Percentiles rank a stretch among this genome's conserved stretches.
Conservation (phyloP, 2,797 vertebrate species). For the Leuciscus waleckii region DNA sequence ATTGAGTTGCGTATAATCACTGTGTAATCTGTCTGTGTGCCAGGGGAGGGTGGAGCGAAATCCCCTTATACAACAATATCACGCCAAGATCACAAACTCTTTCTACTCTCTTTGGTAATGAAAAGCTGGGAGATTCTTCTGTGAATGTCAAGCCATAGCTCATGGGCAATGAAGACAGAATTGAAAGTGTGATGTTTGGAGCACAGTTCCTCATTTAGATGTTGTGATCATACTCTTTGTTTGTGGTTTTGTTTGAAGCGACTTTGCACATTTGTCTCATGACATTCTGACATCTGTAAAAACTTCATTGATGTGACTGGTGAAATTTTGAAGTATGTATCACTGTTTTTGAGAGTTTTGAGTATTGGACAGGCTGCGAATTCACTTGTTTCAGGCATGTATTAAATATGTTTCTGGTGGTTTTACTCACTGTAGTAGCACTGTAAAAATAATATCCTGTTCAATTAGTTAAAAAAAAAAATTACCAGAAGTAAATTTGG, state of each 20-base stretch:
- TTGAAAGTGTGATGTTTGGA: slow-evolving; percentile 17
- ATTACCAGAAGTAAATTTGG: not conserved
- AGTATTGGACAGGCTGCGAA: not conserved
- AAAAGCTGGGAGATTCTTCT: slow-evolving; percentile 33
- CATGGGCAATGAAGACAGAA: slow-evolving; percentile 38
- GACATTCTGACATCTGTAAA: slow-evolving; percentile 8
- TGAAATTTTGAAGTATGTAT: not conserved
- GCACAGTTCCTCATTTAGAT: slow-evolving; percentile 6
- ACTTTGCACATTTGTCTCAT: slow-evolving; percentile 15
- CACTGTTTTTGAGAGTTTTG: not conserved
- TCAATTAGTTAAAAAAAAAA: not conserved
- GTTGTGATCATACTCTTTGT: slow-evolving; percentile 16
- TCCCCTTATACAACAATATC: slow-evolving; percentile 88
- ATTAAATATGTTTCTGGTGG: not conserved
- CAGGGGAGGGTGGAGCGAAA: slow-evolving; percentile 89
- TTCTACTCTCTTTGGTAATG: slow-evolving; percentile 57
- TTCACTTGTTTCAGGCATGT: not conserved
- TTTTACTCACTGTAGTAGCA: not conserved
- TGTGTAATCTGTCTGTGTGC: slow-evolving; percentile 92
- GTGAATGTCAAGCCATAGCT: slow-evolving; percentile 37
- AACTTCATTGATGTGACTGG: not conserved
- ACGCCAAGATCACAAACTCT: slow-evolving; percentile 60
- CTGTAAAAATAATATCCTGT: not conserved
- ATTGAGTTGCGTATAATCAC: slow-evolving; percentile 95
- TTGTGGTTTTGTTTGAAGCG: slow-evolving; percentile 2